A percentile compares a stretch with the other conserved stretches of the same genome.
Evolutionary conservation across 2,797 vertebrate genomes (phyloP).

Genomic region (Rhinoraja longicauda): DNA sequence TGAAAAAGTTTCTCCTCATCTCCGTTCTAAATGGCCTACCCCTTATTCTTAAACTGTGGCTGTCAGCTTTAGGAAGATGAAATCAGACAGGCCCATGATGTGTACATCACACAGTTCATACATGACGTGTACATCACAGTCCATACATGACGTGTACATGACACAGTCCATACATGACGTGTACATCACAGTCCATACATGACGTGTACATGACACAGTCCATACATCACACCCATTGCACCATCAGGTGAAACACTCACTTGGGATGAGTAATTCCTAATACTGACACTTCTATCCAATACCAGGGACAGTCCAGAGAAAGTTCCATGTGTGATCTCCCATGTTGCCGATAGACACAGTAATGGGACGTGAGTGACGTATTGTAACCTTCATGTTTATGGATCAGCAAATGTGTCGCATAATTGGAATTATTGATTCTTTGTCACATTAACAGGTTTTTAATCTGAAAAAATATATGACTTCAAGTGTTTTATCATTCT

Average conservation of each 20-base stretch:
- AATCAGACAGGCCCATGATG: too few species aligned
- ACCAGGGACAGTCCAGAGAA: background rate
- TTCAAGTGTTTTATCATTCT: background rate
- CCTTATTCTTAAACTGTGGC: too few species aligned
- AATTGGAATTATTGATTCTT: background rate
- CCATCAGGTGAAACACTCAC: background rate
- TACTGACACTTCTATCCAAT: background rate
- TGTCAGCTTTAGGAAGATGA: too few species aligned
- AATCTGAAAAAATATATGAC: conserved; percentile 4
- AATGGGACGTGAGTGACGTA: background rate
- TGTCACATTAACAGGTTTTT: background rate
- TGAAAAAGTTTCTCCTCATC: too few species aligned
- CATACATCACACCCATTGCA: background rate
- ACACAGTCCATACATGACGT: too few species aligned
- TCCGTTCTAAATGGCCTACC: too few species aligned
- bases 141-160: too few species aligned
- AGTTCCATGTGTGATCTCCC: background rate
- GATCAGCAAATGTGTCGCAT: background rate
- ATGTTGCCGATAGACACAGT: background rate
- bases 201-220: too few species aligned
- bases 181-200: too few species aligned
- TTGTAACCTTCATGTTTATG: background rate
- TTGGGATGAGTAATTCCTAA: background rate
- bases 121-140: too few species aligned
- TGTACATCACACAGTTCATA: too few species aligned